Conservation (phyloP, 2,888 invertebrate species). For the Plagodis dolabraria region DNA sequence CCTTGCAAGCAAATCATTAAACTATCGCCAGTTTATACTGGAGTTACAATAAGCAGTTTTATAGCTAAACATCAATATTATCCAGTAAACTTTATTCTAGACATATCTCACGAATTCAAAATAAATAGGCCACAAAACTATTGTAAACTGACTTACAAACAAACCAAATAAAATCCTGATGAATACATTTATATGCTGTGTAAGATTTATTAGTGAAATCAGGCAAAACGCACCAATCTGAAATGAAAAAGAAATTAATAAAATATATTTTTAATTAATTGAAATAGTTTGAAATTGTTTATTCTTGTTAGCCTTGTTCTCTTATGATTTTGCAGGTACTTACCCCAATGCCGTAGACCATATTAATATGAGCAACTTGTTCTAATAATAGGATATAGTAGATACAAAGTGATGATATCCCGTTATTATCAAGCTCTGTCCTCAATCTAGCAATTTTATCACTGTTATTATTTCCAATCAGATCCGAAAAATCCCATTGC, state of each 20-base stretch:
- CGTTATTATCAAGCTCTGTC: conserved; percentile 21
- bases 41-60: no score
- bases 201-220: conserved; percentile 12
- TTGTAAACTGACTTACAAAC: conserved; percentile 21
- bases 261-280: no score
- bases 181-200: conserved; percentile 15
- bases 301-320: no score
- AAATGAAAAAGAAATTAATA: not conserved
- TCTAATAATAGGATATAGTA: conserved; percentile 39
- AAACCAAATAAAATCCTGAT: conserved; percentile 10
- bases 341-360: conserved; percentile 39
- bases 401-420: conserved; percentile 31
- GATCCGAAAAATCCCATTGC: not conserved
- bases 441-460: conserved; percentile 21
- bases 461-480: not conserved
- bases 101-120: no score
- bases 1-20: no score
- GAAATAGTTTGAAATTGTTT: no score
- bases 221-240: conserved; percentile 23
- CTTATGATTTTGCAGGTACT: conserved; percentile 3
- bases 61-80: no score
- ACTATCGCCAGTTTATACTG: no score
- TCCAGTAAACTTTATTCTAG: no score
- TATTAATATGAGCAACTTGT: conserved; percentile 38
- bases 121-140: not conserved